A percentile compares a stretch with the other conserved stretches of the same genome.
phyloP scores from a whole-genome alignment of 2,113 vertebrate genomes.

The Thamnaconus septentrionalis region DNA sequence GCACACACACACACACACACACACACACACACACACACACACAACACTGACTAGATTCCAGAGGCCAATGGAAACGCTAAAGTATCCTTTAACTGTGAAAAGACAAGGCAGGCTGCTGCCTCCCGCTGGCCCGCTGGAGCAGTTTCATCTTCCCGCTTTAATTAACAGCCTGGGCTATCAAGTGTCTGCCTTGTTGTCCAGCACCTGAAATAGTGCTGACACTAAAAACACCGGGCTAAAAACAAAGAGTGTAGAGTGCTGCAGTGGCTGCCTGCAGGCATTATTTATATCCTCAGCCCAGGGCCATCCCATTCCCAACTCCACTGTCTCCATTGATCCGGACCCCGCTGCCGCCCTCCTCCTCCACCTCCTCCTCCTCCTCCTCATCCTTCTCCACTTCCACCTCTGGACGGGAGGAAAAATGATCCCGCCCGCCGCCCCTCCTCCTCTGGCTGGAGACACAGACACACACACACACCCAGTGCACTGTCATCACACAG shows the following conservation, averaged over 20 bases:
- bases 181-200: not conserved
- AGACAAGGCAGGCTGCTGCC: not conserved
- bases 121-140: conserved; percentile 9
- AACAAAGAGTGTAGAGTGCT: conserved; percentile 35
- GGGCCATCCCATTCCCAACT: conserved; percentile 59
- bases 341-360: conserved; percentile 20
- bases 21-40: too few relatives aligned
- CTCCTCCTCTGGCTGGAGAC: too few relatives aligned
- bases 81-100: not conserved
- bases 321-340: conserved; percentile 67
- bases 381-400: too few relatives aligned
- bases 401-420: too few relatives aligned
- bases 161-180: not conserved
- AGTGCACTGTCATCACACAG: too few relatives aligned
- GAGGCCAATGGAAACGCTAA: too few relatives aligned
- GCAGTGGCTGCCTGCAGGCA: conserved; percentile 52
- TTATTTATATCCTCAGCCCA: conserved; percentile 63
- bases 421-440: too few relatives aligned
- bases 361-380: not conserved
- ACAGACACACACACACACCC: too few relatives aligned
- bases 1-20: too few relatives aligned
- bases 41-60: too few relatives aligned
- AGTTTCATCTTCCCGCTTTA: conserved; percentile 10
- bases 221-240: conserved; percentile 31
- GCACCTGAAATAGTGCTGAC: conserved; percentile 8